These are phyloP conservation scores for Eutrigla gurnardus DNA, from an alignment of 2,797 vertebrate genomes.

Conservation along the genomic window DNA sequence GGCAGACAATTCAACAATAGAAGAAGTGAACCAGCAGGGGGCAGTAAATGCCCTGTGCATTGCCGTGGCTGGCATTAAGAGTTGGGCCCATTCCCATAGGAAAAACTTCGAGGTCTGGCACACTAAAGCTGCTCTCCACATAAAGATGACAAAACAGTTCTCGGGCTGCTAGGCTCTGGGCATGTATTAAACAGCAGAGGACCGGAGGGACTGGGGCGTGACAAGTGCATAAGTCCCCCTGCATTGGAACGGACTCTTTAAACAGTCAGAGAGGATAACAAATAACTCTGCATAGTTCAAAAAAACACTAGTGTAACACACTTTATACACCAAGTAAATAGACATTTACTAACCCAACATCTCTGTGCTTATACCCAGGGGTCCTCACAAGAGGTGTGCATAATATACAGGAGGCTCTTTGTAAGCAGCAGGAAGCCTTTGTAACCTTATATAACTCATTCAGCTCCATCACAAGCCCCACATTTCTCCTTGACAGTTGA, in stretches of 20 bases:
- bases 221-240: slow-evolving; percentile 79
- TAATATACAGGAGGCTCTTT: slow-evolving; percentile 48
- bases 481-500: slow-evolving; percentile 72
- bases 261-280: slow-evolving; percentile 67
- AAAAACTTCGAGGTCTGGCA: slow-evolving; percentile 75
- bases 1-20: slow-evolving; percentile 58
- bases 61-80: slow-evolving; percentile 41
- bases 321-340: slow-evolving; percentile 61
- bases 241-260: slow-evolving; percentile 63
- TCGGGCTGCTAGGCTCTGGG: slow-evolving; percentile 73
- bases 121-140: slow-evolving; percentile 76
- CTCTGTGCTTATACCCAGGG: slow-evolving; percentile 46
- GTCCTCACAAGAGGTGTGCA: slow-evolving; percentile 40
- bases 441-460: slow-evolving; percentile 72
- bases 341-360: slow-evolving; percentile 55
- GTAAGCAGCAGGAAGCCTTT: slow-evolving; percentile 55
- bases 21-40: slow-evolving; percentile 80
- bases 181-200: slow-evolving; percentile 83
- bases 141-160: slow-evolving; percentile 83
- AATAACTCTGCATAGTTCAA: slow-evolving; percentile 58
- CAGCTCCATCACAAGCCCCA: slow-evolving; percentile 59
- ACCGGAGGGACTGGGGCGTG: slow-evolving; percentile 73
- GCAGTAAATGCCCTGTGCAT: slow-evolving; percentile 84
- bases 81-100: slow-evolving; percentile 62
- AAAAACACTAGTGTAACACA: slow-evolving; percentile 44